Conservation (phyloP, 2,888 invertebrate species). For the Ophraella communa region DNA sequence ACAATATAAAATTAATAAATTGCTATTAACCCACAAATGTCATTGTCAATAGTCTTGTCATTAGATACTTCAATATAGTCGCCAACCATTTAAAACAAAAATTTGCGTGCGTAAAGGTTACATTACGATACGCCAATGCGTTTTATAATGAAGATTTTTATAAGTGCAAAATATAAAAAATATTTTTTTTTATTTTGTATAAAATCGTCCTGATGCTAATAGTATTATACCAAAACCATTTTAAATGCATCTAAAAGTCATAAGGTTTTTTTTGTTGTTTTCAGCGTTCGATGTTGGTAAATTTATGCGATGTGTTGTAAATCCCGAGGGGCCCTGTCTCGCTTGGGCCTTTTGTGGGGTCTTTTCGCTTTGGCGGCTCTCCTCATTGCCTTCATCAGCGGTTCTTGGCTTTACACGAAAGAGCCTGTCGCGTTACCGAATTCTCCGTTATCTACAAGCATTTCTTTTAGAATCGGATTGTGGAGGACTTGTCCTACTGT, state of each 20-base stretch:
- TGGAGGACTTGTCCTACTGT: constrained; percentile 62
- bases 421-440: constrained; percentile 61
- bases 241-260: not conserved
- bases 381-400: constrained; percentile 61
- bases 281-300: constrained; percentile 21
- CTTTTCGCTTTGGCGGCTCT: constrained; percentile 59
- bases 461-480: constrained; percentile 62
- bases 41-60: too few species aligned
- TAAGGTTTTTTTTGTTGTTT: constrained; percentile 1
- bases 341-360: constrained; percentile 61
- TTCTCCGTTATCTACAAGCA: constrained; percentile 58
- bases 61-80: too few species aligned
- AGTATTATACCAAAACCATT: not conserved
- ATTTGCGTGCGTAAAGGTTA: too few species aligned
- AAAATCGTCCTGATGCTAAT: not conserved
- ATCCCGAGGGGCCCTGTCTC: constrained; percentile 56
- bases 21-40: too few species aligned
- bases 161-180: not conserved
- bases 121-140: too few species aligned
- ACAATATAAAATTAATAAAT: too few species aligned
- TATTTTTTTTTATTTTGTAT: not conserved
- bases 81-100: too few species aligned
- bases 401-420: constrained; percentile 62
- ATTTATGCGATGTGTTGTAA: constrained; percentile 54
- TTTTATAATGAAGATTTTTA: too few species aligned